Percentiles rank a stretch among this genome's conserved stretches.
Conservation (phyloP, 2,888 invertebrate genomes). For the Acanthosoma haemorrhoidale region DNA sequence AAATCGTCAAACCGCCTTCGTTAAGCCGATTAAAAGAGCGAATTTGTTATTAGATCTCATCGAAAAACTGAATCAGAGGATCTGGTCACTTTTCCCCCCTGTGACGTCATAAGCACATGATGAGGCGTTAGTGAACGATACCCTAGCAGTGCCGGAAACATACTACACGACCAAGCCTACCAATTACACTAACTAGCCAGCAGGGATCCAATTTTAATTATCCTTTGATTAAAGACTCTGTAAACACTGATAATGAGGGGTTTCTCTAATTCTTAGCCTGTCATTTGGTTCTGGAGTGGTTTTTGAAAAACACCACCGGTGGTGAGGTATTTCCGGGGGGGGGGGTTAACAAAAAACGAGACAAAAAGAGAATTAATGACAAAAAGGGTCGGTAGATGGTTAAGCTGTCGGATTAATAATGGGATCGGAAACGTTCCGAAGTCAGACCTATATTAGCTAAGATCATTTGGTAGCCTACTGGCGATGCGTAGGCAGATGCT, state of each 20-base stretch:
- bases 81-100: too few species aligned
- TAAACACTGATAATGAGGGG: conserved; percentile 6
- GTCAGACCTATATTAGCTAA: too few species aligned
- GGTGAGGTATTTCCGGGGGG: too few species aligned
- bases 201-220: not conserved
- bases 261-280: conserved; percentile 4
- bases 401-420: not conserved
- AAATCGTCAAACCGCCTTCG: too few species aligned
- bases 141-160: not conserved
- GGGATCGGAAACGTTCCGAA: too few species aligned
- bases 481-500: too few species aligned
- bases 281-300: not conserved
- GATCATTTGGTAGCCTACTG: too few species aligned
- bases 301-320: not conserved
- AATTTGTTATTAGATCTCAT: too few species aligned
- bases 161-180: not conserved
- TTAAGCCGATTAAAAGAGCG: too few species aligned
- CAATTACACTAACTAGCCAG: not conserved
- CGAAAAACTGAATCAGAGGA: too few species aligned
- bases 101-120: too few species aligned
- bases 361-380: not conserved
- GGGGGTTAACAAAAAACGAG: not conserved
- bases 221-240: not conserved
- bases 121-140: not conserved
- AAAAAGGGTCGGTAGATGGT: not conserved